A percentile compares a stretch with the other conserved stretches of the same genome.
These are phyloP conservation scores for Sericinus montela DNA, from an alignment of 2,888 invertebrate genomes.

Conservation along the genomic window DNA sequence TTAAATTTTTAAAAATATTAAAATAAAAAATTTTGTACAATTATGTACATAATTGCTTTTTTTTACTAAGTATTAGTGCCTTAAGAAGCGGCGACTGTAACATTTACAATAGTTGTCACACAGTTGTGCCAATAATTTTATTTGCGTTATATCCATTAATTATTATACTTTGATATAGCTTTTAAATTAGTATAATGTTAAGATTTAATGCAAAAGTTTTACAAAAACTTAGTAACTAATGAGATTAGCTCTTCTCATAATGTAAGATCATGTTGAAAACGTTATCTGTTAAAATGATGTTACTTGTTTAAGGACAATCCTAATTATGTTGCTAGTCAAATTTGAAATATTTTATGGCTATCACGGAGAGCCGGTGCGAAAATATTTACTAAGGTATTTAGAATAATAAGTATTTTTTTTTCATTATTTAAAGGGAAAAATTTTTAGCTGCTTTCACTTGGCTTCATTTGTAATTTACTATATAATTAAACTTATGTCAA, in stretches of 20 bases:
- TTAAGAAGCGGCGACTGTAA: background rate
- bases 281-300: background rate
- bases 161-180: too few species aligned
- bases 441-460: too few species aligned
- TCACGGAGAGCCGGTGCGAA: background rate
- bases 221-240: too few species aligned
- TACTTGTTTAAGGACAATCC: constrained; percentile 10
- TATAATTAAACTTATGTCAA: too few species aligned
- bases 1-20: too few species aligned
- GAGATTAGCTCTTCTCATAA: too few species aligned
- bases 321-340: constrained; percentile 24
- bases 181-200: too few species aligned
- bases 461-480: too few species aligned
- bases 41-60: too few species aligned
- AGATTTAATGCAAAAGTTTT: too few species aligned
- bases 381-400: background rate
- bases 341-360: constrained; percentile 13
- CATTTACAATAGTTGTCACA: constrained; percentile 6
- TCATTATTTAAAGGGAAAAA: background rate
- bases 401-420: background rate
- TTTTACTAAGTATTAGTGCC: constrained; percentile 2
- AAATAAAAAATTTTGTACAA: too few species aligned
- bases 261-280: too few species aligned
- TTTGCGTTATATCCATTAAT: background rate
- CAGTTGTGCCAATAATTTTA: constrained; percentile 20